Evolutionary conservation across 2,888 invertebrate genomes (phyloP), one percentile per base, ranked within the genome.

Genomic region (Notodonta dromedarius): DNA sequence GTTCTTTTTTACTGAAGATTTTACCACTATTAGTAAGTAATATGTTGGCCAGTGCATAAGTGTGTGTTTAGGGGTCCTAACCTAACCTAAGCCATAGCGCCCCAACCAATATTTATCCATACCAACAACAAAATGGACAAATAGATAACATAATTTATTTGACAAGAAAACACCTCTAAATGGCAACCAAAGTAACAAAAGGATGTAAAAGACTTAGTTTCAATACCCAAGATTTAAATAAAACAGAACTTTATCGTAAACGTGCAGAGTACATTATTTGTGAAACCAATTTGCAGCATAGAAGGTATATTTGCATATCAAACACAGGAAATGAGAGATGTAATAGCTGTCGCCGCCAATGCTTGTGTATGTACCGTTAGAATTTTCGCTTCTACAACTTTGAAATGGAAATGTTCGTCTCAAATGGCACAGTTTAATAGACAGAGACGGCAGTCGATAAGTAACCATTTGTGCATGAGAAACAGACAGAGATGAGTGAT

Each of bases 351-450:
- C 32, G 11, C 52, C 52, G 32, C 52, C 52, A 32, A 32, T 32
- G 16, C 9, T 8, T 7, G 50, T 48, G 14, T 52, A 13, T 32
- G 11, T 52, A 11, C 52, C 52, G 52, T 32, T 52, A 32, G 32
- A 13, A 13, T 52, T 52, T 52, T 52, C 52, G 52, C 52, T 52
- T 52, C 32, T 52, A 52, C 32, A 52, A 12, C 52, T 32, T 12
- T 13, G 12, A 35, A 52, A 52, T 52, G 52, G 16, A 52, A 32
- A 24, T 32, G 52, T 52, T 52, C 4, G 51, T 51, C n/a, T 51
- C n/a, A 4, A 51, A 50, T 6, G 13, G n/a, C 13, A 46, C 4
- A 46, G 13, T 46, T 46, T 13, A 6, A 46, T n/a, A n/a, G 4
- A 42, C 42, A 42, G 9, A 4, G 42, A 42, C 11, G 9, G 42